Evolutionary conservation across 2,797 vertebrate genomes (phyloP), one percentile per base, ranked within the genome.

Genomic region (Babyrousa celebensis): DNA sequence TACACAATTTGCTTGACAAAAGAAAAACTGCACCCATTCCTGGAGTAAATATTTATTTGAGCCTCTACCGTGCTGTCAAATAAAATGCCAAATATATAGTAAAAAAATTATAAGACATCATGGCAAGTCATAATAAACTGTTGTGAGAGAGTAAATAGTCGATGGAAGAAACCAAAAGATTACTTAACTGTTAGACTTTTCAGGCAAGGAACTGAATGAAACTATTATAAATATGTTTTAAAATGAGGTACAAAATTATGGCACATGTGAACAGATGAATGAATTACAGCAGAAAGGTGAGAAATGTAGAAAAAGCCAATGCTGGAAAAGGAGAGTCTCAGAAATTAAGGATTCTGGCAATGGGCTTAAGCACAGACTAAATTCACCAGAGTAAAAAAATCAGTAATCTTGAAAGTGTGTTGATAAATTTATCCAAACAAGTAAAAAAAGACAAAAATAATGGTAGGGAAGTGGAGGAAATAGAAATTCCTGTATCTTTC

Each of bases 381-480:
- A 85, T 79, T 71, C 63, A 43, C 12, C 25, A 23, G 12, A 27
- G 48, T 72, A 67, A 83, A 83, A 83, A 67, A 79, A 62, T 10
- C 29, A 89, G 36, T 21, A 58, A 79, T 67, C 52, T 60, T 77
- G 12, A 36, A 78, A 85, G 43, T 9, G 72, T 36, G 6, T 43
- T 95, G 21, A 78, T 56, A 85, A 48, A 95, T 63, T 65, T 80
- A 78, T 12, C 4, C 29, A 77, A 58, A 77, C n/a, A 71, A 68
- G 58, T 56, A 74, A 75, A 67, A 43, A 32, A 77, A 48, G 36
- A 48, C 56, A 87, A 72, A 87, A 56, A 70, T 72, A 6, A 27
- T 27, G 72, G 5, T 56, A 9, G 20, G 27, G 6, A 56, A 52
- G 27, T 20, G 1, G 25, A 27, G 63, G 6, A 6, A 32, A 72